Evolutionary conservation across 2,113 vertebrate genomes (phyloP).

Genomic region (Neoarius graeffei): DNA sequence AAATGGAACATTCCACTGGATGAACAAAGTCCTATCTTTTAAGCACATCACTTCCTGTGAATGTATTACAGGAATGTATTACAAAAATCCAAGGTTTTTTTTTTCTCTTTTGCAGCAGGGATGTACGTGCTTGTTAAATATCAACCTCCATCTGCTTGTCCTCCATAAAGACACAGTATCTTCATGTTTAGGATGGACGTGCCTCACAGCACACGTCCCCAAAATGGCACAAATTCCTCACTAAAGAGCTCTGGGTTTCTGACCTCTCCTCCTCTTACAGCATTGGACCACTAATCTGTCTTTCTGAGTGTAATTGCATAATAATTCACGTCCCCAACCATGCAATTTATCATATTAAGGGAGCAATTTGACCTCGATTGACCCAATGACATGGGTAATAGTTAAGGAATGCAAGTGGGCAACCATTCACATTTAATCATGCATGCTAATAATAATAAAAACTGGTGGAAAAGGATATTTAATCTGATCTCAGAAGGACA

Average conservation of each 20-base stretch:
- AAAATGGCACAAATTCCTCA: constrained; percentile 50
- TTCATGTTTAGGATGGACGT: constrained; percentile 24
- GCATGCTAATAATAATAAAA: not conserved
- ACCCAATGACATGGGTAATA: not conserved
- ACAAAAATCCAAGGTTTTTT: not conserved
- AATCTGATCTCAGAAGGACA: not conserved
- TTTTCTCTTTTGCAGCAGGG: not conserved
- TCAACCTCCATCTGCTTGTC: constrained; percentile 14
- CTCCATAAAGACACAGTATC: constrained; percentile 28
- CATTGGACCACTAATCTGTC: constrained; percentile 8
- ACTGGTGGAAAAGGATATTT: not conserved
- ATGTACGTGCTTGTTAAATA: constrained; percentile 4
- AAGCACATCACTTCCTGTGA: constrained; percentile 10
- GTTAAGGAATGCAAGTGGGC: constrained; percentile 1
- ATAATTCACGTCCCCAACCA: constrained; percentile 17
- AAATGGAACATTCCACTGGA: not conserved
- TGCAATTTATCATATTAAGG: constrained; percentile 12
- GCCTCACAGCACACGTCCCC: constrained; percentile 15
- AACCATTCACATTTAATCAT: constrained; percentile 2
- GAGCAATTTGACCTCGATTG: not conserved
- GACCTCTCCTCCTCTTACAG: constrained; percentile 31
- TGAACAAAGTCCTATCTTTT: constrained; percentile 13
- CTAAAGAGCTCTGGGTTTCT: constrained; percentile 34
- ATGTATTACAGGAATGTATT: not conserved
- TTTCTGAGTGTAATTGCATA: constrained; percentile 43